Percentiles rank a stretch among this genome's conserved stretches.
These are phyloP conservation scores for Margaritifera margaritifera DNA, from an alignment of 2,888 invertebrate genomes.

Conservation along the genomic window DNA sequence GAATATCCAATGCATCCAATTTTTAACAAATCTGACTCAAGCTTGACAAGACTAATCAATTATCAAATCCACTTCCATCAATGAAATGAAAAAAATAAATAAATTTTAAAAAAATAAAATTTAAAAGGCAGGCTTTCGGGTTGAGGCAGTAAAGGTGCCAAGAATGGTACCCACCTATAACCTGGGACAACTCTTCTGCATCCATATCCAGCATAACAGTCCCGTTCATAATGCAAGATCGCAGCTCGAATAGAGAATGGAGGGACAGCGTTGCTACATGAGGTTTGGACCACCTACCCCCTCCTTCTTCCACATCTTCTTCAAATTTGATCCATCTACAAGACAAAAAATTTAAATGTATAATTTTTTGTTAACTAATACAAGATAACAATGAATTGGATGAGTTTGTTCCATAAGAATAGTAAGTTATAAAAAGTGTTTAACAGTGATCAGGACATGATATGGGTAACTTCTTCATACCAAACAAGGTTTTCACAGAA, in stretches of 20 bases:
- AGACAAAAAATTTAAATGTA: not conserved
- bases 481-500: too few species aligned
- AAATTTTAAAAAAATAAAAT: not conserved
- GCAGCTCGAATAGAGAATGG: slow-evolving; percentile 95
- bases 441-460: too few species aligned
- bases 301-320: slow-evolving; percentile 97
- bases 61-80: too few species aligned
- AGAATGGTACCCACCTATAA: slow-evolving; percentile 57
- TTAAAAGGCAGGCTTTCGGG: too few species aligned
- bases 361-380: not conserved
- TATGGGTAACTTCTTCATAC: too few species aligned
- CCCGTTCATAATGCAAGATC: slow-evolving; percentile 92
- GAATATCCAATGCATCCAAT: too few species aligned
- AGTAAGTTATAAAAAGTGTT: too few species aligned
- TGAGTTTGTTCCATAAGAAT: too few species aligned
- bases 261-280: slow-evolving; percentile 95
- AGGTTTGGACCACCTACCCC: slow-evolving; percentile 97
- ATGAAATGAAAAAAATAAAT: not conserved
- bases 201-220: slow-evolving; percentile 96
- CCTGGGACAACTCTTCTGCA: slow-evolving; percentile 83
- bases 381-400: not conserved
- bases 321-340: slow-evolving; percentile 77
- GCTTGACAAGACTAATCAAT: too few species aligned
- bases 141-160: too few species aligned
- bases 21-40: too few species aligned